A percentile compares a stretch with the other conserved stretches of the same genome.
Evolutionary conservation across 2,797 vertebrate genomes (phyloP).

Genomic region (Eupleurogrammus muticus): DNA sequence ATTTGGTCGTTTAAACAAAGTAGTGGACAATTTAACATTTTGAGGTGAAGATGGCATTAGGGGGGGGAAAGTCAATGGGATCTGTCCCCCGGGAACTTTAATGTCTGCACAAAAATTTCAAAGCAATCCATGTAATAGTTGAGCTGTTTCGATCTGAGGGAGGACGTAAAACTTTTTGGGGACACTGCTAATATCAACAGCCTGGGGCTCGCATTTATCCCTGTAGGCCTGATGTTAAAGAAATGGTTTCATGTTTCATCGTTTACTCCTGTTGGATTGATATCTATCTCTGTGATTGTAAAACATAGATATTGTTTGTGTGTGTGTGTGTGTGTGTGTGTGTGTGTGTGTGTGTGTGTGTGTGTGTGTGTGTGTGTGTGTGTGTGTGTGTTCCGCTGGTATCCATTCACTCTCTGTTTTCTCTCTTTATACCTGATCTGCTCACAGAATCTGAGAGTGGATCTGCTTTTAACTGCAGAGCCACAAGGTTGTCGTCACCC

Average conservation of each 20-base stretch:
- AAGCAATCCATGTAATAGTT: background rate
- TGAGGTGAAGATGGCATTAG: background rate
- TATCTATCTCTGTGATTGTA: background rate
- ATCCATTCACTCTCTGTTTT: background rate
- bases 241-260: background rate
- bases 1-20: too few species aligned
- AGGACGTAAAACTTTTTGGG: constrained; percentile 5
- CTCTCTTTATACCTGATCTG: constrained; percentile 11
- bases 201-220: background rate
- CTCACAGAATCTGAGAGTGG: constrained; percentile 3
- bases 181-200: background rate
- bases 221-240: background rate
- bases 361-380: too few species aligned
- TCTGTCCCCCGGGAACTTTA: background rate
- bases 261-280: background rate
- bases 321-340: too few species aligned
- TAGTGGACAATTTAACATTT: too few species aligned
- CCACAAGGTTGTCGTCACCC: constrained; percentile 38
- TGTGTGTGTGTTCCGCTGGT: background rate
- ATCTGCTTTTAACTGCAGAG: constrained; percentile 23
- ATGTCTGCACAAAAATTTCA: background rate
- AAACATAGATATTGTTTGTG: background rate
- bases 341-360: background rate
- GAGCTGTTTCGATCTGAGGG: background rate
- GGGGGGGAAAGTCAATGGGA: background rate